phyloP scores from a whole-genome alignment of 1,140 invertebrate genomes.

The Oryzaephilus surinamensis region DNA sequence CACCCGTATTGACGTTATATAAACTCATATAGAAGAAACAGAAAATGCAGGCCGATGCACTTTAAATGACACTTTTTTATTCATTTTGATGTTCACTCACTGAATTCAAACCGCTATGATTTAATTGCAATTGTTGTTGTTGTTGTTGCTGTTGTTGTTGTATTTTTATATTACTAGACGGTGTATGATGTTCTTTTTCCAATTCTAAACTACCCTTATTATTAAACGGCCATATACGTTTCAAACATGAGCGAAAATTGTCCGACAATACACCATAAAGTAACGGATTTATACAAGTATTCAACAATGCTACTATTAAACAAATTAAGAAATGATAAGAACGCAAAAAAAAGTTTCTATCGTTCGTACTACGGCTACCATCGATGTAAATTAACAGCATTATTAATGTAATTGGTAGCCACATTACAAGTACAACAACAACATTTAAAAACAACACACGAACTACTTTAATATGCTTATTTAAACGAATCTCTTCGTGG shows the following conservation, averaged over 20 bases:
- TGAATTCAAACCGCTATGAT: no score
- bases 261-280: constrained; percentile 69
- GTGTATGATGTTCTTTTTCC: constrained; percentile 7
- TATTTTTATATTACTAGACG: no score
- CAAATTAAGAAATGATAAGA: constrained; percentile 47
- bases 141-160: no score
- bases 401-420: constrained; percentile 46
- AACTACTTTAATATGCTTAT: constrained; percentile 46
- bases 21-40: no score
- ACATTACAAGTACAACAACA: constrained; percentile 46
- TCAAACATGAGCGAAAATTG: constrained; percentile 54
- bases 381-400: constrained; percentile 48
- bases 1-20: no score
- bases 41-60: no score
- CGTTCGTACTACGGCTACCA: constrained; percentile 39
- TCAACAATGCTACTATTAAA: constrained; percentile 51
- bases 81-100: no score
- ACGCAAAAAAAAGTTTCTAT: constrained; percentile 41
- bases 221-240: constrained; percentile 34
- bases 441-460: constrained; percentile 46
- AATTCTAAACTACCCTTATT: constrained; percentile 2
- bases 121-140: no score
- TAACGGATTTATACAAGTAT: constrained; percentile 68
- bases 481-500: constrained; percentile 42
- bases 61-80: no score